Evolutionary conservation across 1,140 invertebrate species (phyloP), one percentile per base, ranked within the genome.

Genomic region (Drosophila nannoptera): DNA sequence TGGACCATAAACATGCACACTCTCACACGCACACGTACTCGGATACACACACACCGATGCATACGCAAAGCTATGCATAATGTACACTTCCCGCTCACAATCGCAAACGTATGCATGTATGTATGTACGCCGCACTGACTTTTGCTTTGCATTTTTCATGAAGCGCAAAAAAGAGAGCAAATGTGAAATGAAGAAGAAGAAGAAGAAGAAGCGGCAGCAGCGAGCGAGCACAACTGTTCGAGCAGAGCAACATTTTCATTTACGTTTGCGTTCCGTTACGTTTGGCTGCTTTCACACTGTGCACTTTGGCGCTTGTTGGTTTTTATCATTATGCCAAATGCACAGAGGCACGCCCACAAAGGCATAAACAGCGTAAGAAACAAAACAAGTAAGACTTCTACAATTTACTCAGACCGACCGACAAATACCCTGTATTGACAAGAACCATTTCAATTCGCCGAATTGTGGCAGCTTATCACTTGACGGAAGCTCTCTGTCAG

Each of bases 321-420:
- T 71, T 71, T 67, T 67, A 71, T 67, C 69, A 71, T 71, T 67
- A 61, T 67, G 64, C 63, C 63, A 71, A 71, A 71, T 71, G 69
- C 69, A 71, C 50, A 71, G 63, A 45, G 22, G 22, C 49, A 67
- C 63, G 56, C 62, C 54, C 63, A 58, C 54, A n/a, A 43, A 43
- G 46, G 35, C 33, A 50, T 14, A 58, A 64, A 50, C 40, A 50
- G 42, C 16, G 8, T 6, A 32, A 38, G 43, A 29, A 43, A n/a
- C 29, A 52, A 40, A 52, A 52, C 59, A 36, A 60, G 52, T 9
- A 46, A 11, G 9, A 46, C 4, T 4, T 3, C 4, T 5, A 8
- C 43, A 22, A 22, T 0, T 2, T 2, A 45, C 7, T 8, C 2
- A 4, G 11, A 46, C 7, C 45, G 45, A 31, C 45, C 29, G 9